phyloP scores from a whole-genome alignment of 1,140 invertebrate genomes.

The Heterodera carotae region DNA sequence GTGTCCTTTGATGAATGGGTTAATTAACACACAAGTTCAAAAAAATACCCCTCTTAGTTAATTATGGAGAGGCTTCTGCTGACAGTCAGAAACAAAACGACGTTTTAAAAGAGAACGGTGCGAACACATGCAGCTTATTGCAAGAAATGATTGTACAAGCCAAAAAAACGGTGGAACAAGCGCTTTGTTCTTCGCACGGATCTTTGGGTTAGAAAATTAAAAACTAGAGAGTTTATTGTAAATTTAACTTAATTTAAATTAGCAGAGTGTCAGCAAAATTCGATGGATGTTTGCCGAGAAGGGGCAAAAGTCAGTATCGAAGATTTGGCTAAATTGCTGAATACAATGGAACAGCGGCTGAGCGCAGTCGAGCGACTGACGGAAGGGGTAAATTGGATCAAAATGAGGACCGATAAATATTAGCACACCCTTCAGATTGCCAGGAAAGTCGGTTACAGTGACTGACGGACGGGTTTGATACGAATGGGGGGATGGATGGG shows the following conservation, averaged over 20 bases:
- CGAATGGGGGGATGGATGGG: not conserved
- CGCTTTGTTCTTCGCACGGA: not conserved
- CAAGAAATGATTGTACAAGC: conserved; percentile 25
- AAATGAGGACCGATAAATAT: not conserved
- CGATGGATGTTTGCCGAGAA: not conserved
- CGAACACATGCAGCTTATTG: conserved; percentile 11
- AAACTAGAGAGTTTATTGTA: not conserved
- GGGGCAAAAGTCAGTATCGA: not conserved
- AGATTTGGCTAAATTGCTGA: conserved; percentile 1
- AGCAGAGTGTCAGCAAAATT: not conserved
- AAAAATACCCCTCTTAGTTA: too few relatives aligned
- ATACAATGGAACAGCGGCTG: not conserved
- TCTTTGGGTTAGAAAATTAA: not conserved
- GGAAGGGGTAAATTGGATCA: not conserved
- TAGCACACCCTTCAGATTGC: not conserved
- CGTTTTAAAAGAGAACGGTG: not conserved
- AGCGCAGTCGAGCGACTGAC: conserved; percentile 17
- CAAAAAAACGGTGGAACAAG: conserved; percentile 20
- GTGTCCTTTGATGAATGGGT: too few relatives aligned
- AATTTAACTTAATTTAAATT: too few relatives aligned
- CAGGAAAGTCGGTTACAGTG: not conserved
- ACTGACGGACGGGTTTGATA: not conserved
- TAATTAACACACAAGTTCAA: too few relatives aligned
- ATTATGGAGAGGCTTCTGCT: not conserved
- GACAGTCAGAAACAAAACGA: conserved; percentile 12